Conservation (phyloP, 1,140 invertebrate species). For the Aphelenchoides besseyi region DNA sequence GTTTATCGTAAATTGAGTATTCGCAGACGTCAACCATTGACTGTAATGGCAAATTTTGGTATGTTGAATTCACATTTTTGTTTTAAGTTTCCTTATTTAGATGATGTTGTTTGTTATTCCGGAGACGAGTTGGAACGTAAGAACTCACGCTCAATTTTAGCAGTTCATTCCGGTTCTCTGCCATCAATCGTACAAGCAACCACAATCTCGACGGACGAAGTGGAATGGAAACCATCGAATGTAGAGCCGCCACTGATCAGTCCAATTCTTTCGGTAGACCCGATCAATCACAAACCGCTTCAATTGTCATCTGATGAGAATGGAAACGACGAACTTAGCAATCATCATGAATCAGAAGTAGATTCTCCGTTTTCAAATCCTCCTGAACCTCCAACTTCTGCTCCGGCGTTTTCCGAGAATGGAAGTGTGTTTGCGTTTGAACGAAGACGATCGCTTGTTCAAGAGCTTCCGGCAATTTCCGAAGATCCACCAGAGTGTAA, state of each 20-base stretch:
- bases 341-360: no score
- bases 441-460: conserved; percentile 12
- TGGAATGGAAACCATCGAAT: neutral
- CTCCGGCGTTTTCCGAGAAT: neutral
- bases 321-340: no score
- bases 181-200: neutral
- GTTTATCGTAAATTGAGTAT: neutral
- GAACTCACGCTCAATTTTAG: neutral
- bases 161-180: neutral
- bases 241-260: neutral
- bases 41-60: neutral
- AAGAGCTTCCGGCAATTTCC: conserved; percentile 17
- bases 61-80: neutral
- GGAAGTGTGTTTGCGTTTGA: neutral
- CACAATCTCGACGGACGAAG: neutral
- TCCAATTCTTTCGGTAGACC: neutral
- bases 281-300: neutral
- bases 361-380: neutral
- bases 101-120: neutral
- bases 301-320: neutral
- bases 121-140: neutral
- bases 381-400: neutral
- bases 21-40: neutral
- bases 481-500: conserved; percentile 7
- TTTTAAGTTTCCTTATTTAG: neutral